These are phyloP conservation scores for Panurus biarmicus DNA, from an alignment of 2,113 vertebrate species.

Conservation along the genomic window DNA sequence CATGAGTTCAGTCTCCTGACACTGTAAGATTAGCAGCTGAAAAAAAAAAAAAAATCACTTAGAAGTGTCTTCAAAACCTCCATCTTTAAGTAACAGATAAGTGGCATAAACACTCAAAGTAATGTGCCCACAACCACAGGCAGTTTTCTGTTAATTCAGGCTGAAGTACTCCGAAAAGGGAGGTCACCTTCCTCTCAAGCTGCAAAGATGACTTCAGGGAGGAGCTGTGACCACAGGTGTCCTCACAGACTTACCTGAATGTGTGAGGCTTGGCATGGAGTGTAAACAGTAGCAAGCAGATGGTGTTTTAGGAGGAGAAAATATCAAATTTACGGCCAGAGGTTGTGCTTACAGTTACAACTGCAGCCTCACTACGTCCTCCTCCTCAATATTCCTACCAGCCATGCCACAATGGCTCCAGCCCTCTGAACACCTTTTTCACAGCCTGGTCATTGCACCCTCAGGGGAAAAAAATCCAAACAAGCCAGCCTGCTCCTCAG, in stretches of 20 bases:
- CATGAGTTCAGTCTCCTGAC: background rate
- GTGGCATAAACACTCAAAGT: background rate
- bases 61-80: background rate
- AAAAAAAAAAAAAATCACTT: background rate
- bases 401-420: background rate
- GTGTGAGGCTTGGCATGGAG: background rate
- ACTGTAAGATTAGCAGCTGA: background rate
- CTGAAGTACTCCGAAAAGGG: background rate
- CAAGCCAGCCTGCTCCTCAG: background rate
- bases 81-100: constrained; percentile 11
- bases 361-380: background rate
- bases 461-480: background rate
- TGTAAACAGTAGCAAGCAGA: background rate
- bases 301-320: background rate
- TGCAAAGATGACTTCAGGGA: background rate
- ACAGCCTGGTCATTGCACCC: background rate
- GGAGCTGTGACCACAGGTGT: background rate
- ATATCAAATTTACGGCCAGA: background rate
- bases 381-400: background rate
- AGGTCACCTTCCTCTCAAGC: background rate
- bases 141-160: constrained; percentile 11
- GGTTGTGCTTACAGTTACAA: background rate
- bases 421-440: background rate
- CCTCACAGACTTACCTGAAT: background rate
- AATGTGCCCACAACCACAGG: background rate